Conservation (phyloP, 2,888 invertebrate genomes). For the Microlaimidae sp. region DNA sequence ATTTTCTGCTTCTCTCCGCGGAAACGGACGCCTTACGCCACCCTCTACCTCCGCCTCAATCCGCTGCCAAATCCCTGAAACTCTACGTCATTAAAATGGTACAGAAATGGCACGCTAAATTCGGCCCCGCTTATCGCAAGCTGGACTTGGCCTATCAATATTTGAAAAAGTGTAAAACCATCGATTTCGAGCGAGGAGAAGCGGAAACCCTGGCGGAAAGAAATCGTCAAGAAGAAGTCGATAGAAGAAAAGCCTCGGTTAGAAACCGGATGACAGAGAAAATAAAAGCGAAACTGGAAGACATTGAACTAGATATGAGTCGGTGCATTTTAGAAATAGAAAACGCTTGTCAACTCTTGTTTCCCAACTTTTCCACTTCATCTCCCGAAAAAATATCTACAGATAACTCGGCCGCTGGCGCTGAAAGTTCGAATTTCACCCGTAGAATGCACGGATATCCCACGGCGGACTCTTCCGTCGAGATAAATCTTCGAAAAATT, state of each 20-base stretch:
- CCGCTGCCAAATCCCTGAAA: slow-evolving; percentile 40
- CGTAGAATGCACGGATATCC: too few relatives aligned
- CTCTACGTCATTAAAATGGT: slow-evolving; percentile 39
- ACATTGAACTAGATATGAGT: neutral
- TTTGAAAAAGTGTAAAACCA: slow-evolving; percentile 39
- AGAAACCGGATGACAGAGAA: neutral
- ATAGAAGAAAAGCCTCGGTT: slow-evolving; percentile 21
- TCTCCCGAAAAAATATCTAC: neutral
- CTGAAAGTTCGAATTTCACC: neutral
- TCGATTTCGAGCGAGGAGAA: slow-evolving; percentile 37
- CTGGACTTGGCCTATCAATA: slow-evolving; percentile 40
- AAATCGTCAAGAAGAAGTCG: slow-evolving; percentile 23
- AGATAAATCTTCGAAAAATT: neutral
- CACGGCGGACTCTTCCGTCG: neutral
- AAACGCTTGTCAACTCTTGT: neutral
- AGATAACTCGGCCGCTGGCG: too few relatives aligned
- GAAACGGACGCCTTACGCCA: slow-evolving; percentile 12
- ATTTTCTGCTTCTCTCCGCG: neutral
- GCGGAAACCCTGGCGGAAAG: slow-evolving; percentile 34
- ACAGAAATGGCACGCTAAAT: slow-evolving; percentile 43
- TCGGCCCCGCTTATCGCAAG: slow-evolving; percentile 40
- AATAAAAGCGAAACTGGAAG: neutral
- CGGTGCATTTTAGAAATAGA: neutral
- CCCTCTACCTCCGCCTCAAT: slow-evolving; percentile 43
- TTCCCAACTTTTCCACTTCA: neutral